Evolutionary conservation across 2,888 invertebrate genomes (phyloP).

Genomic region (Eristalis intricaria): DNA sequence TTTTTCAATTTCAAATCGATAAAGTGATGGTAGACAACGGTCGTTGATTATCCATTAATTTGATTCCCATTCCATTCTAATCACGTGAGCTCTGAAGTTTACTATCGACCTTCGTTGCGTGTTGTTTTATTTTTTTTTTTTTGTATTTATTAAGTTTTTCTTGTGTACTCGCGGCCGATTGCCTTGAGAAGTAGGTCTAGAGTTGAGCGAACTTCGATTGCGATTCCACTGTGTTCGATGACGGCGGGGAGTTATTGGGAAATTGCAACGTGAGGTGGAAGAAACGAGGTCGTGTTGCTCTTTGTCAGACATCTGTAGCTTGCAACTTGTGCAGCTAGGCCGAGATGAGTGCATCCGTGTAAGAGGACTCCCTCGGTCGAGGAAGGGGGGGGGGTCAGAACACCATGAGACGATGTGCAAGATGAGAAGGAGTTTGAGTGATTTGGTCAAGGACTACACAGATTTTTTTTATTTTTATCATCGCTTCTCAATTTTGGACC

Average conservation of each 20-base stretch:
- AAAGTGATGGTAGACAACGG: not conserved
- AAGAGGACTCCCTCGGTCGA: not conserved
- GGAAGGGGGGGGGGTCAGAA: not conserved
- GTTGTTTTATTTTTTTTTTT: no score
- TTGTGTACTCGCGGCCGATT: not conserved
- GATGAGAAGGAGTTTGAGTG: no score
- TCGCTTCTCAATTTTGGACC: no score
- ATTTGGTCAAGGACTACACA: no score
- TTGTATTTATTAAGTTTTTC: not conserved
- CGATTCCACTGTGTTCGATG: not conserved
- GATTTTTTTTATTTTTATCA: no score
- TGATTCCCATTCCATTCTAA: not conserved
- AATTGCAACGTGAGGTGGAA: not conserved
- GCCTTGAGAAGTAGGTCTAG: not conserved
- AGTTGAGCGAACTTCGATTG: not conserved
- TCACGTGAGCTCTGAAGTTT: not conserved
- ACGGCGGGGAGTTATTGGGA: not conserved
- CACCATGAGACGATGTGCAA: no score
- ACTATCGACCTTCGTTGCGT: not conserved
- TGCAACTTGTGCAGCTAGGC: not conserved
- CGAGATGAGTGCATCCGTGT: not conserved
- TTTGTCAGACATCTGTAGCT: not conserved
- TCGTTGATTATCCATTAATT: not conserved
- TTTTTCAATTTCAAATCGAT: not conserved
- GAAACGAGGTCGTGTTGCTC: not conserved